A percentile compares a stretch with the other conserved stretches of the same genome.
phyloP scores from a whole-genome alignment of 2,888 invertebrate genomes.

The Leucophenga maculata region DNA sequence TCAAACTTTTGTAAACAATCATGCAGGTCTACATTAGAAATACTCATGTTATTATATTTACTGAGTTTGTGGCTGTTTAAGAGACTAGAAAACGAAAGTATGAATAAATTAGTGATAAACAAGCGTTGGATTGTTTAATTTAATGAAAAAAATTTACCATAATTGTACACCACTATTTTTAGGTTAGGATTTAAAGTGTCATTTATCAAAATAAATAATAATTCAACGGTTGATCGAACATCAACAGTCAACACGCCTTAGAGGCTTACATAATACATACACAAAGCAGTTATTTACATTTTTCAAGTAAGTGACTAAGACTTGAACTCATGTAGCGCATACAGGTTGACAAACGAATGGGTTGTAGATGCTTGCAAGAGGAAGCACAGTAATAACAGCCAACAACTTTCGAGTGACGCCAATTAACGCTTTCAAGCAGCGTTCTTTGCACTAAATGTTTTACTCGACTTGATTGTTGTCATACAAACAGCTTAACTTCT shows the following conservation, averaged over 20 bases:
- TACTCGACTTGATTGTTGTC: too few species aligned
- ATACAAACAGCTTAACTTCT: too few species aligned
- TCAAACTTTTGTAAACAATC: too few species aligned
- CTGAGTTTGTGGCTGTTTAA: too few species aligned
- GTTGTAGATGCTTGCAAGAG: neutral
- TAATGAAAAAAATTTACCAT: neutral
- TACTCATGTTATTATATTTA: too few species aligned
- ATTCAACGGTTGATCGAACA: neutral
- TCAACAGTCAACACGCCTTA: neutral
- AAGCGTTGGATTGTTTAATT: too few species aligned
- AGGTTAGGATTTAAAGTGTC: neutral
- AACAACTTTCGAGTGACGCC: conserved; percentile 19
- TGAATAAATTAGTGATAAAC: too few species aligned
- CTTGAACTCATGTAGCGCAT: too few species aligned
- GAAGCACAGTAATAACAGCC: neutral
- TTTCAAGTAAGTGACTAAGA: neutral
- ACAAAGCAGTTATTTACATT: neutral
- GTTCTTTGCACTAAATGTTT: conserved; percentile 20
- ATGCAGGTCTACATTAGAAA: too few species aligned
- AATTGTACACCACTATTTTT: too few species aligned
- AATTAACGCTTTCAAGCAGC: conserved; percentile 25
- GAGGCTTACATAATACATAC: conserved; percentile 8
- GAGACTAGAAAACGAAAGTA: too few species aligned
- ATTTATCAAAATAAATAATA: conserved; percentile 2
- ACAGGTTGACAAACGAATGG: too few species aligned